A percentile compares a stretch with the other conserved stretches of the same genome.
phyloP scores from a whole-genome alignment of 2,797 vertebrate species.

The Megalops cyprinoides region DNA sequence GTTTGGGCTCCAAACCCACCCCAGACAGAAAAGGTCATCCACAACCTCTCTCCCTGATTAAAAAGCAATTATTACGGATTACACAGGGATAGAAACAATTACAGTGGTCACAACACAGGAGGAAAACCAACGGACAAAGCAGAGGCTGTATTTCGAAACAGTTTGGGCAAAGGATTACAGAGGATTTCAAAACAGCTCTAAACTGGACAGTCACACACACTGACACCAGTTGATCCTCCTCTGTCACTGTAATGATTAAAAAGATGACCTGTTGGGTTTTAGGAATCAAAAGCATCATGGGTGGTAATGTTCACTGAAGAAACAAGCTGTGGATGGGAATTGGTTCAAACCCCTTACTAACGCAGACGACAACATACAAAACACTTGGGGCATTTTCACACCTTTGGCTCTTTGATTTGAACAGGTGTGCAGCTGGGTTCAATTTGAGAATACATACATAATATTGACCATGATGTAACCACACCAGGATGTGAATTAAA shows the following conservation, averaged over 20 bases:
- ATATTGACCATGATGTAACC: too few relatives aligned
- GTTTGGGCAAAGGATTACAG: constrained; percentile 3
- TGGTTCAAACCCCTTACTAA: too few relatives aligned
- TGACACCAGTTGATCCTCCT: neutral
- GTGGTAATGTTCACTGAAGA: neutral
- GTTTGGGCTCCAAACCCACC: constrained; percentile 13
- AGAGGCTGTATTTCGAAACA: neutral
- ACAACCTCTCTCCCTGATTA: constrained; percentile 3
- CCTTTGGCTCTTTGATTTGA: too few relatives aligned
- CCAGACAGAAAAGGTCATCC: constrained; percentile 18
- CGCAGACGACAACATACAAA: too few relatives aligned
- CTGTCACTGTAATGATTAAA: neutral
- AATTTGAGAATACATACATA: too few relatives aligned
- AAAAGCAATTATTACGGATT: constrained; percentile 36
- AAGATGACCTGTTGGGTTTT: too few relatives aligned
- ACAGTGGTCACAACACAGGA: constrained; percentile 2
- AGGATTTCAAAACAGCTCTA: neutral
- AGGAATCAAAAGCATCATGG: neutral
- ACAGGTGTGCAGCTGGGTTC: too few relatives aligned
- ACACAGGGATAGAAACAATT: constrained; percentile 20
- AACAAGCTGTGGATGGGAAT: too few relatives aligned
- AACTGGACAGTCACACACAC: neutral
- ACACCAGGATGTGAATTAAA: too few relatives aligned
- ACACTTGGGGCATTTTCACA: too few relatives aligned
- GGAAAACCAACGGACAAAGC: neutral